A percentile compares a stretch with the other conserved stretches of the same genome.
Conservation (phyloP, 53 echinoderm and acorn worm species). For the Zoroaster sp. region DNA sequence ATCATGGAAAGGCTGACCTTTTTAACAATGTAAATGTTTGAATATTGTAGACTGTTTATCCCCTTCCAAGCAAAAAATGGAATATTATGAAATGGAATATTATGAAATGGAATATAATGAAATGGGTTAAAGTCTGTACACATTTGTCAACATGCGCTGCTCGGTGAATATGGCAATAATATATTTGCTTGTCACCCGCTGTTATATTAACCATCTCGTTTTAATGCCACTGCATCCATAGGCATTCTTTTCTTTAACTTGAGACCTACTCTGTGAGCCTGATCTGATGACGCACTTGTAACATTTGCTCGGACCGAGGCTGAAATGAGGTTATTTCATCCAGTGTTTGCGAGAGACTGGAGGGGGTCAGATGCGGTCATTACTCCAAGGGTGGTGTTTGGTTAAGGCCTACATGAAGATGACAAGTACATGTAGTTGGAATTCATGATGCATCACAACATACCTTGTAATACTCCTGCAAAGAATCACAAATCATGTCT, state of each 20-base stretch:
- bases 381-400: constrained; percentile 13
- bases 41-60: neutral
- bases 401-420: neutral
- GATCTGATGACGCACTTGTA: constrained; percentile 42
- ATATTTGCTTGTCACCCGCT: neutral
- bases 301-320: constrained; percentile 12
- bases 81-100: neutral
- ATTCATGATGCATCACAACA: neutral
- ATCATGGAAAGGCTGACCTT: neutral
- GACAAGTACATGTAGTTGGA: neutral
- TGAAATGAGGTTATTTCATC: neutral
- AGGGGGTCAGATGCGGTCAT: constrained; percentile 22
- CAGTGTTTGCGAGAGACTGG: neutral
- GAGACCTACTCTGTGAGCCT: constrained; percentile 24
- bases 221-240: constrained; percentile 31
- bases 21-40: neutral
- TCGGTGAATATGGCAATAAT: neutral
- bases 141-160: neutral
- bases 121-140: no score
- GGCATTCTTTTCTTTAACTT: constrained; percentile 12
- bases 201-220: neutral
- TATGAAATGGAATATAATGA: no score
- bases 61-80: neutral
- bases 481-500: constrained; percentile 1
- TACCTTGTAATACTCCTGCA: neutral